Percentiles rank a stretch among this genome's conserved stretches.
Conservation (phyloP, 2,113 vertebrate species). For the Epinephelus moara region DNA sequence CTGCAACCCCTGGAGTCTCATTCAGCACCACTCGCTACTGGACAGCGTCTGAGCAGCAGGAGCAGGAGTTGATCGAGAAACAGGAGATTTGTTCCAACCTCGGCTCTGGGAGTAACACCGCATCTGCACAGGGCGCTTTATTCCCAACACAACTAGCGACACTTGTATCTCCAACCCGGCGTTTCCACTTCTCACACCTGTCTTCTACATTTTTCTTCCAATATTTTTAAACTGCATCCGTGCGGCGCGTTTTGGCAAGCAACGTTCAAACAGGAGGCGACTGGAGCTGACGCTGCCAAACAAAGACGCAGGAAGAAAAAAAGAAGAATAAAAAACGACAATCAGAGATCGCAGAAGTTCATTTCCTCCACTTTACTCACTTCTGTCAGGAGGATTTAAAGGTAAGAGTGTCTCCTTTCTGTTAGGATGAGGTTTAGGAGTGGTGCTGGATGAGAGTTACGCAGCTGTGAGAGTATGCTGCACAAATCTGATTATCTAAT, state of each 20-base stretch:
- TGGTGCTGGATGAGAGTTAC: slow-evolving; percentile 24
- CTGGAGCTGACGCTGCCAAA: slow-evolving; percentile 49
- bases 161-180: not conserved
- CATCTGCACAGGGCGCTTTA: slow-evolving; percentile 22
- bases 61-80: slow-evolving; percentile 45
- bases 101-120: slow-evolving; percentile 39
- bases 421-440: not conserved
- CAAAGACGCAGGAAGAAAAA: slow-evolving; percentile 55
- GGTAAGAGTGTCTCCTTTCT: slow-evolving; percentile 51
- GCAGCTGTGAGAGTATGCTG: slow-evolving; percentile 57
- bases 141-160: slow-evolving; percentile 6
- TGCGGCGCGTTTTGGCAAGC: slow-evolving; percentile 23
- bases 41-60: slow-evolving; percentile 70
- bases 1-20: slow-evolving; percentile 57
- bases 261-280: slow-evolving; percentile 52
- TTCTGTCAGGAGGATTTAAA: slow-evolving; percentile 30
- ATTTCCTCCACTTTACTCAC: slow-evolving; percentile 35
- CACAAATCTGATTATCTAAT: slow-evolving; percentile 18
- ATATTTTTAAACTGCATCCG: not conserved
- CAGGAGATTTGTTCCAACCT: slow-evolving; percentile 46
- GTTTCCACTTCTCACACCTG: slow-evolving; percentile 39
- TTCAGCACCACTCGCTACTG: slow-evolving; percentile 78
- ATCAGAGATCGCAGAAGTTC: slow-evolving; percentile 58
- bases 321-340: slow-evolving; percentile 8
- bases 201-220: not conserved